phyloP scores from a whole-genome alignment of 2,888 invertebrate species.

The Chydorus sphaericus region DNA sequence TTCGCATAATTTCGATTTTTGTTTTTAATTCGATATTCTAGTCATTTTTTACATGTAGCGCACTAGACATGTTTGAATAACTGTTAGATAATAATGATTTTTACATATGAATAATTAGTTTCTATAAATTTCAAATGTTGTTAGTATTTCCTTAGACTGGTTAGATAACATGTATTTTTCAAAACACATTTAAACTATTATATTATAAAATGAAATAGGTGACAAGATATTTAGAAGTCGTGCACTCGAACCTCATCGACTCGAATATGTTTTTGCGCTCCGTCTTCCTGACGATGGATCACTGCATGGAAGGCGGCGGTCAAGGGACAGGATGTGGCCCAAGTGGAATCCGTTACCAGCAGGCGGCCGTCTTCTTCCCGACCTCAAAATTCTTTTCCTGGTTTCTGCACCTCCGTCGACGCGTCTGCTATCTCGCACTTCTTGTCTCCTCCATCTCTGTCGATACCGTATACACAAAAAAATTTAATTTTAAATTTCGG shows the following conservation, averaged over 20 bases:
- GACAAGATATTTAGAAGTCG: conserved; percentile 14
- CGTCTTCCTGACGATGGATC: conserved; percentile 15
- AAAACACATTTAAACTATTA: too few species aligned
- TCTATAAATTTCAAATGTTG: too few species aligned
- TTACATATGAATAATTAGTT: neutral
- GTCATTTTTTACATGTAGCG: too few species aligned
- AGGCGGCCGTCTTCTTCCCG: conserved; percentile 10
- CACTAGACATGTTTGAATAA: neutral
- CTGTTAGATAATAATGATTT: neutral
- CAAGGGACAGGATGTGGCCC: neutral
- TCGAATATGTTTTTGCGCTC: conserved; percentile 33
- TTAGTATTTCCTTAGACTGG: neutral
- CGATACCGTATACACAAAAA: conserved; percentile 18
- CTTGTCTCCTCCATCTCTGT: conserved; percentile 19
- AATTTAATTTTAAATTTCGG: conserved; percentile 7
- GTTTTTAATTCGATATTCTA: too few species aligned
- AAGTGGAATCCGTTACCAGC: neutral
- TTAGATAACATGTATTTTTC: neutral
- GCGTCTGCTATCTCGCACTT: conserved; percentile 17
- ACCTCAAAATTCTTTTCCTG: conserved; percentile 14
- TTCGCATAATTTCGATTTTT: too few species aligned
- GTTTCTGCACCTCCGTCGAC: conserved; percentile 15
- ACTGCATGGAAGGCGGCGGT: conserved; percentile 12
- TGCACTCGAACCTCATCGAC: conserved; percentile 28
- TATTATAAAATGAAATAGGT: conserved; percentile 11